Conservation (phyloP, 2,797 vertebrate species). For the Syngnathus acus region DNA sequence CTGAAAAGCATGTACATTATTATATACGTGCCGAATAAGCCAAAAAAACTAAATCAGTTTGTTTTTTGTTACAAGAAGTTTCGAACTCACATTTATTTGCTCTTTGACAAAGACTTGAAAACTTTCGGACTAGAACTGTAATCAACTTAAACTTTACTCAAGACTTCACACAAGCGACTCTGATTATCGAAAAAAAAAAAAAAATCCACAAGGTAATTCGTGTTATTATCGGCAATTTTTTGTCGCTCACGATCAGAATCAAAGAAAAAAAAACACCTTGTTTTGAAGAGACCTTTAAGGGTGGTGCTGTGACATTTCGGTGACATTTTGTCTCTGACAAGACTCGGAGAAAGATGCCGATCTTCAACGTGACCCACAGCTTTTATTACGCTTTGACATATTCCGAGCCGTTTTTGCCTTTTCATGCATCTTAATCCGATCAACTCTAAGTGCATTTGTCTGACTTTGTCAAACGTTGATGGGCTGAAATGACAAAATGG, state of each 20-base stretch:
- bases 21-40: no score
- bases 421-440: slow-evolving; percentile 22
- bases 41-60: no score
- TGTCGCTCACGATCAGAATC: slow-evolving; percentile 14
- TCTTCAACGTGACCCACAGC: slow-evolving; percentile 33
- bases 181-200: no score
- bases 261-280: slow-evolving; percentile 11
- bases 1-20: no score
- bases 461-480: slow-evolving; percentile 48
- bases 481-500: slow-evolving; percentile 31
- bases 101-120: no score
- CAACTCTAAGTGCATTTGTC: slow-evolving; percentile 36
- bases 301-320: slow-evolving; percentile 56
- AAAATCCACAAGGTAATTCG: not conserved
- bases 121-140: no score
- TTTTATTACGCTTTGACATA: slow-evolving; percentile 42
- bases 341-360: slow-evolving; percentile 33
- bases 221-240: slow-evolving; percentile 10
- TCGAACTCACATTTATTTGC: no score
- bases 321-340: slow-evolving; percentile 56
- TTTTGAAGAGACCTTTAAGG: slow-evolving; percentile 25
- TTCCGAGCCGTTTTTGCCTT: slow-evolving; percentile 39
- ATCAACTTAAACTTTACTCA: no score
- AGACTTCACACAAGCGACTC: no score
- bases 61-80: no score